Percentiles rank a stretch among this genome's conserved stretches.
Conservation (phyloP, 2,113 vertebrate genomes). For the Cromileptes altivelis region DNA sequence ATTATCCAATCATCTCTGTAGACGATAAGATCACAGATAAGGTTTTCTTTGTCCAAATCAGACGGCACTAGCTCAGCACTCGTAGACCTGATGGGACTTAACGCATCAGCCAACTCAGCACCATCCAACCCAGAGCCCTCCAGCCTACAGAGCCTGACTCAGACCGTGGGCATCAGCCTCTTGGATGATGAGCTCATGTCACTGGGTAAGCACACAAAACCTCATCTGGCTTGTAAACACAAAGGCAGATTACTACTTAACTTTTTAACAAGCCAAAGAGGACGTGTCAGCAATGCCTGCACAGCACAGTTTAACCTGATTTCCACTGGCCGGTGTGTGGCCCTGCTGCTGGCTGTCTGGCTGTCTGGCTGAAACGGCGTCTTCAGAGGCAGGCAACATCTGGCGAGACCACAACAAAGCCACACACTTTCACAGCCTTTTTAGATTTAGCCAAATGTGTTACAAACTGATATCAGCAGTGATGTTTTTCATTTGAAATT, state of each 20-base stretch:
- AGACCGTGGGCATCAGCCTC: constrained; percentile 88
- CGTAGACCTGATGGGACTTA: constrained; percentile 93
- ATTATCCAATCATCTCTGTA: background rate
- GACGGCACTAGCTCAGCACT: constrained; percentile 90
- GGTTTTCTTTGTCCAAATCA: constrained; percentile 29
- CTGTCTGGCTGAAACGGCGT: background rate
- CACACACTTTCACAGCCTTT: background rate
- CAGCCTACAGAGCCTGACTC: constrained; percentile 70
- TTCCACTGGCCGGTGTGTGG: constrained; percentile 5
- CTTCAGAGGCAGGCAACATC: constrained; percentile 28
- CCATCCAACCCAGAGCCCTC: constrained; percentile 84
- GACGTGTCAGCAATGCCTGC: constrained; percentile 32
- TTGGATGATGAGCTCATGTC: constrained; percentile 98
- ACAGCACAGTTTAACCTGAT: constrained; percentile 5
- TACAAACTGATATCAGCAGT: background rate
- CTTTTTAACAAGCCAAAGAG: constrained; percentile 34
- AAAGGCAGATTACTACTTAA: constrained; percentile 8
- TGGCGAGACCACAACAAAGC: constrained; percentile 43
- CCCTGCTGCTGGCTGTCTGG: constrained; percentile 4
- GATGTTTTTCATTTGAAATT: background rate
- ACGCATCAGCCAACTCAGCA: constrained; percentile 81
- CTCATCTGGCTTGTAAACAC: constrained; percentile 33
- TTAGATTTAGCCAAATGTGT: background rate
- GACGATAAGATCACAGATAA: background rate
- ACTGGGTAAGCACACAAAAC: constrained; percentile 83